phyloP scores from a whole-genome alignment of 1,140 invertebrate genomes.

The Onthophagus taurus region DNA sequence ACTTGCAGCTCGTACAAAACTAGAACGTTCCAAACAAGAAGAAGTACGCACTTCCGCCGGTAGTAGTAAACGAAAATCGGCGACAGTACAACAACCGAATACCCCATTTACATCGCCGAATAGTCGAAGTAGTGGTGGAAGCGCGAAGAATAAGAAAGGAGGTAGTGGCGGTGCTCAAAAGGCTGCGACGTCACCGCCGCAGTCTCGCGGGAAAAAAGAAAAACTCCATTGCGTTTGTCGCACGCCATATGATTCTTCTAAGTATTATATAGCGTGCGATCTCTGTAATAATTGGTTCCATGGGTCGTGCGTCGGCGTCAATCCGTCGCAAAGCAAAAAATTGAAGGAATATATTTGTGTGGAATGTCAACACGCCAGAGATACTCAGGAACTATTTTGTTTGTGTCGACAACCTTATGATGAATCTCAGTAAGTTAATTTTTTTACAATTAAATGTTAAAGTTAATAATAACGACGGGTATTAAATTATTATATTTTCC shows the following conservation, averaged over 20 bases:
- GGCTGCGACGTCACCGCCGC: slow-evolving; percentile 5
- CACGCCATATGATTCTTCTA: slow-evolving; percentile 89
- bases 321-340: slow-evolving; percentile 83
- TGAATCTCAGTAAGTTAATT: slow-evolving; percentile 78
- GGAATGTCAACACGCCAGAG: slow-evolving; percentile 75
- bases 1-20: slow-evolving; percentile 55
- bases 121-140: slow-evolving; percentile 15
- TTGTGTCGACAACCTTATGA: slow-evolving; percentile 94
- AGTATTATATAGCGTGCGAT: slow-evolving; percentile 97
- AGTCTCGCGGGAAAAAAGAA: slow-evolving; percentile 52
- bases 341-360: slow-evolving; percentile 84
- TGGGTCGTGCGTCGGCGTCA: slow-evolving; percentile 90
- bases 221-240: slow-evolving; percentile 90
- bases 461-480: too few relatives aligned
- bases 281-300: slow-evolving; percentile 98
- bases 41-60: slow-evolving; percentile 47
- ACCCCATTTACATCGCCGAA: slow-evolving; percentile 22
- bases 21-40: slow-evolving; percentile 59
- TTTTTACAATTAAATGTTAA: slow-evolving; percentile 2
- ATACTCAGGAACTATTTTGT: slow-evolving; percentile 90
- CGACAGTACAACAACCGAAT: too few relatives aligned
- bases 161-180: too few relatives aligned
- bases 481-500: too few relatives aligned
- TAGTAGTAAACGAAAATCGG: slow-evolving; percentile 48
- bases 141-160: slow-evolving; percentile 10